phyloP scores from a whole-genome alignment of 2,888 invertebrate genomes.

The Philonicus albiceps region DNA sequence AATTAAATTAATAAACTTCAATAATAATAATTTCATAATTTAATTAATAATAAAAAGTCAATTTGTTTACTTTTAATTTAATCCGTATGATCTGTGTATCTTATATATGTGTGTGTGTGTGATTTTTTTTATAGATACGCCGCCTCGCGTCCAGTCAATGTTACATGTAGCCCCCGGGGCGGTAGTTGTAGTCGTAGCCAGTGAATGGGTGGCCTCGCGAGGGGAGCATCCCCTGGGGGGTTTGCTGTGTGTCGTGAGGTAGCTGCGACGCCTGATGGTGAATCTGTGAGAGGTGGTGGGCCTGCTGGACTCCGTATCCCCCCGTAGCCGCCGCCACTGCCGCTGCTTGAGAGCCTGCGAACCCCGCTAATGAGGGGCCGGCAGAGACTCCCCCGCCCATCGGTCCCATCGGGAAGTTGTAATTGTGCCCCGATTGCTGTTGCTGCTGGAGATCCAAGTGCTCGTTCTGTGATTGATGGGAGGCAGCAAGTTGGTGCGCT shows the following conservation, averaged over 20 bases:
- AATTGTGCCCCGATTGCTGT: constrained; percentile 49
- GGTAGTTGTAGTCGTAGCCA: constrained; percentile 39
- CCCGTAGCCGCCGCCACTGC: constrained; percentile 48
- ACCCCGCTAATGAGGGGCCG: not conserved
- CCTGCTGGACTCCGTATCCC: constrained; percentile 55
- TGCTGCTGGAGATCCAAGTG: constrained; percentile 50
- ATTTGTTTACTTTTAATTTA: constrained; percentile 2
- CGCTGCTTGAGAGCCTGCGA: constrained; percentile 49
- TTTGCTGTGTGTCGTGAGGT: not conserved
- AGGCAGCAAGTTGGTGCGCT: constrained; percentile 39
- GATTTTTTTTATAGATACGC: not conserved
- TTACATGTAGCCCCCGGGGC: constrained; percentile 37
- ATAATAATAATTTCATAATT: constrained; percentile 34
- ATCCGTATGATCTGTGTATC: not conserved
- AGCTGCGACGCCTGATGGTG: constrained; percentile 50
- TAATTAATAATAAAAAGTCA: constrained; percentile 27
- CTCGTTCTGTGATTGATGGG: constrained; percentile 45
- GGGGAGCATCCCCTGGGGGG: not conserved
- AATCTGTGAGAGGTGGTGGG: constrained; percentile 54
- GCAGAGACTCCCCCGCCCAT: not conserved
- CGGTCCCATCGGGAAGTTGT: constrained; percentile 43
- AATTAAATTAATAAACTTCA: constrained; percentile 31
- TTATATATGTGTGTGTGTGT: constrained; percentile 4
- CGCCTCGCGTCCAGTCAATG: not conserved
- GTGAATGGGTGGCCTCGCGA: constrained; percentile 22